Conservation (phyloP, 2,888 invertebrate genomes). For the Mechanitis messenoides region DNA sequence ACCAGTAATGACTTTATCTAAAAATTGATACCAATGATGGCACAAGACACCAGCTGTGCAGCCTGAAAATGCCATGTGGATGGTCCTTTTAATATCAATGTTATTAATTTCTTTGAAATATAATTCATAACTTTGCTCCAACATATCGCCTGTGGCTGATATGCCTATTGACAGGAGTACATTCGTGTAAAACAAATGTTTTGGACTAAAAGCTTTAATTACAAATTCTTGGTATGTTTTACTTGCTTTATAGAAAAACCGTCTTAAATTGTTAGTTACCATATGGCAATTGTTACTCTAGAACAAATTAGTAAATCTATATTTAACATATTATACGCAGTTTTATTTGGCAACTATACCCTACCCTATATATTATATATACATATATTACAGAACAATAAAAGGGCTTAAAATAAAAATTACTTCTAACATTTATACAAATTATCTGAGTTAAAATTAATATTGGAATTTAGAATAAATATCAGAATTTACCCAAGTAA, state of each 20-base stretch:
- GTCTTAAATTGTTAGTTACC: constrained; percentile 6
- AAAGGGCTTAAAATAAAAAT: no score
- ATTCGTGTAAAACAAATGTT: constrained; percentile 88
- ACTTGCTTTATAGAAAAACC: constrained; percentile 9
- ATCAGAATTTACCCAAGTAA: no score
- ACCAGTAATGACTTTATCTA: constrained; percentile 86
- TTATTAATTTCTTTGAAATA: constrained; percentile 75
- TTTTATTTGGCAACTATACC: no score
- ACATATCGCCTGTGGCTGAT: constrained; percentile 86
- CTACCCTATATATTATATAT: no score
- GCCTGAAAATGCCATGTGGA: constrained; percentile 88
- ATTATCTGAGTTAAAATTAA: no score
- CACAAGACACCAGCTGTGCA: constrained; percentile 87
- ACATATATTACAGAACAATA: no score
- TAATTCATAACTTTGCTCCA: constrained; percentile 90
- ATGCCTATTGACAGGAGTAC: constrained; percentile 85
- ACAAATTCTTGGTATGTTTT: constrained; percentile 10
- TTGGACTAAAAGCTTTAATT: constrained; percentile 75
- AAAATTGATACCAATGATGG: constrained; percentile 90
- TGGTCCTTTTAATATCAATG: constrained; percentile 80
- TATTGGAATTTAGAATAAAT: no score
- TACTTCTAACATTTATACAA: no score
- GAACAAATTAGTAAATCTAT: constrained; percentile 10
- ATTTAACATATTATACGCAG: neutral
- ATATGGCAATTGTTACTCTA: constrained; percentile 3